Conservation (phyloP, 1,140 invertebrate species). For the Leptopilina clavipes region DNA sequence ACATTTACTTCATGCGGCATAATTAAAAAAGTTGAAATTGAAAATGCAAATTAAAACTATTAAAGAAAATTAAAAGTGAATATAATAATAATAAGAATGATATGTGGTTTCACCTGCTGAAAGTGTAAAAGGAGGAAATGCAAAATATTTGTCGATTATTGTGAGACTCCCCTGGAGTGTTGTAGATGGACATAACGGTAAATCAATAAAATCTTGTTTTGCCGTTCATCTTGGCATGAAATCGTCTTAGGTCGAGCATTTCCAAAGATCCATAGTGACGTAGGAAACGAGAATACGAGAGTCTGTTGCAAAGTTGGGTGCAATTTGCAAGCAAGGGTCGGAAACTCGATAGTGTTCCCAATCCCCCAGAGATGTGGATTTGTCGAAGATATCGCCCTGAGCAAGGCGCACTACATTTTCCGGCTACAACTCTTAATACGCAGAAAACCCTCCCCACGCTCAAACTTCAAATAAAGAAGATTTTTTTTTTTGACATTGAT, state of each 20-base stretch:
- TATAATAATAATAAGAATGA: no score
- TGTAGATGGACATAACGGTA: background rate
- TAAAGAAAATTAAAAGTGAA: no score
- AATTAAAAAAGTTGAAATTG: no score
- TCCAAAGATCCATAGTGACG: constrained; percentile 3
- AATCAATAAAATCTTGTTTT: constrained; percentile 7
- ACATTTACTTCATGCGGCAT: no score
- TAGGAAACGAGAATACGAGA: constrained; percentile 53
- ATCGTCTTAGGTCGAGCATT: constrained; percentile 6
- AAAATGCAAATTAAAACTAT: no score
- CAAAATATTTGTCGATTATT: background rate
- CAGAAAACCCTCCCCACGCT: background rate
- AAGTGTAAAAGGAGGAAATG: background rate
- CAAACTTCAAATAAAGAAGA: background rate
- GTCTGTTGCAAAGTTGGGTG: constrained; percentile 53
- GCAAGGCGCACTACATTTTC: constrained; percentile 9
- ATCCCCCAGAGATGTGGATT: constrained; percentile 59
- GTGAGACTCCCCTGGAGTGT: background rate
- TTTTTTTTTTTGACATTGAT: background rate
- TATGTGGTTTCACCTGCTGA: no score
- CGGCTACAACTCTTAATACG: background rate
- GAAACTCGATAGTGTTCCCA: constrained; percentile 44
- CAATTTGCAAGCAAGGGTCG: constrained; percentile 57
- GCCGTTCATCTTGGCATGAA: constrained; percentile 1
- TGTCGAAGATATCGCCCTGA: constrained; percentile 51